Conservation (phyloP, 2,888 invertebrate species). For the Himalopsyche japonica region DNA sequence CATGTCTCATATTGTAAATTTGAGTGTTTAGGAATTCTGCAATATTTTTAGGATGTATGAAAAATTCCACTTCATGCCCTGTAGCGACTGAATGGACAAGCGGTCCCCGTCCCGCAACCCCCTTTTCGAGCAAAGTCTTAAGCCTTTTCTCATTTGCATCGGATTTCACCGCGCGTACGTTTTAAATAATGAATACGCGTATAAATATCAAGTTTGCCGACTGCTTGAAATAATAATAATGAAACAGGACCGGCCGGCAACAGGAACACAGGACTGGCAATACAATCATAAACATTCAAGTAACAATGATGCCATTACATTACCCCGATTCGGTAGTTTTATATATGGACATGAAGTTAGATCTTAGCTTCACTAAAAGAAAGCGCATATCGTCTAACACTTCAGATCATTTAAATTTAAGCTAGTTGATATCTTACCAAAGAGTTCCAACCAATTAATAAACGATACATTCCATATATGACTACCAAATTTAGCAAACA, state of each 20-base stretch:
- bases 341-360: neutral
- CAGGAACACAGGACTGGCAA: neutral
- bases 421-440: too few species aligned
- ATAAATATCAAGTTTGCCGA: slow-evolving; percentile 35
- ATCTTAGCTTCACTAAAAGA: too few species aligned
- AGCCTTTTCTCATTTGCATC: slow-evolving; percentile 30
- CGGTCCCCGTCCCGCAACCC: neutral
- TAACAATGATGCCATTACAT: neutral
- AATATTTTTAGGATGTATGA: too few species aligned
- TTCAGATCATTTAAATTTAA: too few species aligned
- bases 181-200: slow-evolving; percentile 29
- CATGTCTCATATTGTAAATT: too few species aligned
- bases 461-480: too few species aligned
- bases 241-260: slow-evolving; percentile 7
- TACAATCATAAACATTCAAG: neutral
- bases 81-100: neutral
- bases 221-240: slow-evolving; percentile 26
- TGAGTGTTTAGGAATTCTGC: too few species aligned
- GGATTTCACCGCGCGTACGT: slow-evolving; percentile 24
- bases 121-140: neutral
- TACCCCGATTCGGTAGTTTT: neutral
- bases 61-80: neutral
- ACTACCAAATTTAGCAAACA: too few species aligned
- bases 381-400: too few species aligned
- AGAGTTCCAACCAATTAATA: too few species aligned